Evolutionary conservation across 2,888 invertebrate species (phyloP), one percentile per base, ranked within the genome.

Genomic region (Drosophila lutescens): DNA sequence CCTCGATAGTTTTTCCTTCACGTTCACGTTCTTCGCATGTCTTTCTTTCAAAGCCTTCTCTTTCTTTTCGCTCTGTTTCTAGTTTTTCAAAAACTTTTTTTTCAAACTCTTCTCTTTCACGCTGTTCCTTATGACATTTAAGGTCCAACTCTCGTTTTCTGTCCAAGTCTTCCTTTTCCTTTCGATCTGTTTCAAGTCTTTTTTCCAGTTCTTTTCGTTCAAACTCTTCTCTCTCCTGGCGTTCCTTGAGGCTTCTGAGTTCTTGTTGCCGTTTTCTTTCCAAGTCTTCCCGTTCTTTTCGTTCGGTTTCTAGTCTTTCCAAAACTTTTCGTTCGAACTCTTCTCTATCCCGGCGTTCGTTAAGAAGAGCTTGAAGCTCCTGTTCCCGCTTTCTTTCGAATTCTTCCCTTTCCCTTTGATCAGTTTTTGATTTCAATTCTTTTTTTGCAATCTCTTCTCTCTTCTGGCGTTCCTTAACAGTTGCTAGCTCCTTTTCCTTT

Each of bases 171-270:
- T 15, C 15, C 10, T 7, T 13, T 20, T 10, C 10, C 7, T 30
- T 32, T 20, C 4, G 17, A n/a, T 17, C 17, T 7, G 13, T 12
- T 9, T 47, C 30, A n/a, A 47, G 20, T 10, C 8, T 23, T 26
- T 47, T 47, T 47, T 26, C 46, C 46, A 47, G 9, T 13, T 47
- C 26, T 10, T 15, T 47, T 47, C 46, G 9, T 47, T 47, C 30
- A 5, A 30, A 23, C 15, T 47, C 46, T 47, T 30, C 26, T 30
- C n/a, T 47, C n/a, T 47, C 15, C 46, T 47, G 46, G 5, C 30
- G 46, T 47, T 47, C 46, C 30, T 46, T 23, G 1, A 46, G 44
- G 23, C 4, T 26, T 9, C 0, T 26, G n/a, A 46, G 44, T 8
- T 46, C 44, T 8, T 46, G 17, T n/a, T 26, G 44, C n/a, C 26